A percentile compares a stretch with the other conserved stretches of the same genome.
Conservation (phyloP, 2,888 invertebrate species). For the Pseudococcus jackbeardsleyi region DNA sequence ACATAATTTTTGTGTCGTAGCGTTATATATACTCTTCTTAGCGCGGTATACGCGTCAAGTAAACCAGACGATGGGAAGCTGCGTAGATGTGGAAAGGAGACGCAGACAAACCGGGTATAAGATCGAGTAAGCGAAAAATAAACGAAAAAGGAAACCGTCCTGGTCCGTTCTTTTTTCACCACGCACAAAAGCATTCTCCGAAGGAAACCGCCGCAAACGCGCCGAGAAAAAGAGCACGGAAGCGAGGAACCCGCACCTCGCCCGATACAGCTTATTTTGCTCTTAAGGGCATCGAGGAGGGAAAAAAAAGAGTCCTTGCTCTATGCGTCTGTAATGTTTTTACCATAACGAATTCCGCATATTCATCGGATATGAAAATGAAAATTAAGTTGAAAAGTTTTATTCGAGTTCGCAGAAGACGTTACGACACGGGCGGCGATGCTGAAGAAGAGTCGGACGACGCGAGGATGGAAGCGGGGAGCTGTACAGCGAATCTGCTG, state of each 20-base stretch:
- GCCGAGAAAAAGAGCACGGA: neutral
- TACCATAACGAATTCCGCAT: conserved; percentile 25
- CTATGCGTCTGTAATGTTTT: neutral
- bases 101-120: neutral
- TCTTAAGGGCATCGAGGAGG: neutral
- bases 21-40: neutral
- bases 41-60: neutral
- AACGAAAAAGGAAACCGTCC: neutral
- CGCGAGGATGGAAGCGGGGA: neutral
- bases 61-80: neutral
- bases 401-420: neutral
- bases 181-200: neutral
- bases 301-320: neutral
- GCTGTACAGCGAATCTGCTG: neutral
- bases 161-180: neutral
- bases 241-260: neutral
- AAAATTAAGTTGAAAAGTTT: conserved; percentile 54
- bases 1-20: conserved; percentile 19
- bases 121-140: neutral
- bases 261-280: neutral
- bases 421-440: neutral
- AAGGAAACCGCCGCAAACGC: neutral
- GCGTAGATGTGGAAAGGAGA: neutral
- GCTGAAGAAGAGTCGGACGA: neutral
- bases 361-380: conserved; percentile 52